Conservation (phyloP, 1,140 invertebrate genomes). For the Apis florea region DNA sequence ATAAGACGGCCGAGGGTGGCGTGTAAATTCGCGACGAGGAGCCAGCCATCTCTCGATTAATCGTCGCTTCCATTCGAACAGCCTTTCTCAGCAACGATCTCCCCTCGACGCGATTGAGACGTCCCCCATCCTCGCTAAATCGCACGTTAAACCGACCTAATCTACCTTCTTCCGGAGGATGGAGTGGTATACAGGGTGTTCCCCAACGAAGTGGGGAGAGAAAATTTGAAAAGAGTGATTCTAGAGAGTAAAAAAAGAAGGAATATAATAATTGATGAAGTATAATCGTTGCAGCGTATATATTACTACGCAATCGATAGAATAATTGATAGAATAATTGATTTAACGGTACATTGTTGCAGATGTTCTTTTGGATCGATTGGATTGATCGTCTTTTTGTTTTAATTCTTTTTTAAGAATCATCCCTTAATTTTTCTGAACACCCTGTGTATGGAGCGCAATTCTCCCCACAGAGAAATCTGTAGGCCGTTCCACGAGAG, state of each 20-base stretch:
- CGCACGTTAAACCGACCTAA: conserved; percentile 62
- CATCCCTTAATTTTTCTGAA: no score
- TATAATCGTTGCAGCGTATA: no score
- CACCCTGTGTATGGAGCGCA: no score
- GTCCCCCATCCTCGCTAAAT: conserved; percentile 44
- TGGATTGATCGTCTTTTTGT: neutral
- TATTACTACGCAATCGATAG: no score
- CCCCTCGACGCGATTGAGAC: conserved; percentile 64
- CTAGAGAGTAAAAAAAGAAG: no score
- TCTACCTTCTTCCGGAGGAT: conserved; percentile 34
- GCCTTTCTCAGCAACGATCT: conserved; percentile 53
- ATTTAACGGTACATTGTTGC: no score
- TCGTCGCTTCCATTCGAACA: conserved; percentile 53
- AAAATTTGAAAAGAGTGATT: no score
- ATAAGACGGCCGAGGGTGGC: conserved; percentile 1
- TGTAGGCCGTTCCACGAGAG: neutral
- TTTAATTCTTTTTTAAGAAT: no score
- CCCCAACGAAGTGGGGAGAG: no score
- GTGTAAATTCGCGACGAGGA: neutral
- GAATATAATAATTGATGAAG: no score
- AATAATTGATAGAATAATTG: no score
- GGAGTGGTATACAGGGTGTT: neutral
- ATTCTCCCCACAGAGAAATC: conserved; percentile 7
- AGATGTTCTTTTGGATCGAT: no score
- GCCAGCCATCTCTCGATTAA: conserved; percentile 53